Percentiles rank a stretch among this genome's conserved stretches.
Evolutionary conservation across 2,888 invertebrate genomes (phyloP).

Genomic region (Anoplius nigerrimus): DNA sequence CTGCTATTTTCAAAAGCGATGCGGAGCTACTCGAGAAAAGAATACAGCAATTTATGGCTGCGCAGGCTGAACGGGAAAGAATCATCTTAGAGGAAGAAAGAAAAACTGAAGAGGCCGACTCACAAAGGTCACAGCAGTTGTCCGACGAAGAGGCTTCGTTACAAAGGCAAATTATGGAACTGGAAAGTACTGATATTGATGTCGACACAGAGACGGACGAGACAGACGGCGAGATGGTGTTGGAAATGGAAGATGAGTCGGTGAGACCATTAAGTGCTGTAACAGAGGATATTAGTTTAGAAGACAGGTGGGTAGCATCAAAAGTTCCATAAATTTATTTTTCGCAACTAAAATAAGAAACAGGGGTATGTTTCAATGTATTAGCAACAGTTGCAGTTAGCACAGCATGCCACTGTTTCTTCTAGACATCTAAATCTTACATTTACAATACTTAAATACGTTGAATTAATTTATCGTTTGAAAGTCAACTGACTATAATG

Average conservation of each 20-base stretch:
- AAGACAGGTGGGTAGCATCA: slow-evolving; percentile 60
- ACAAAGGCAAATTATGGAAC: slow-evolving; percentile 85
- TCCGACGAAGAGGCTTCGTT: slow-evolving; percentile 86
- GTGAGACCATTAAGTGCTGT: slow-evolving; percentile 46
- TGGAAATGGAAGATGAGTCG: slow-evolving; percentile 74
- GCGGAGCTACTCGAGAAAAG: slow-evolving; percentile 72
- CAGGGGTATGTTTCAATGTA: no score
- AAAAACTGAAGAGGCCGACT: slow-evolving; percentile 82
- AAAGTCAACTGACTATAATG: not conserved
- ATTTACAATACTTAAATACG: not conserved
- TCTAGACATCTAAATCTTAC: no score
- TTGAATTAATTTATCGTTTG: not conserved
- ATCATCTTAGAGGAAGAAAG: slow-evolving; percentile 73
- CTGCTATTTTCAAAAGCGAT: slow-evolving; percentile 72
- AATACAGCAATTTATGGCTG: slow-evolving; percentile 73
- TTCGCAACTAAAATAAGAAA: no score
- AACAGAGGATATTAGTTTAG: slow-evolving; percentile 68
- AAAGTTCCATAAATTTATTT: not conserved
- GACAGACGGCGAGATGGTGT: slow-evolving; percentile 82
- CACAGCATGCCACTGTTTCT: no score
- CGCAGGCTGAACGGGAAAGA: slow-evolving; percentile 72
- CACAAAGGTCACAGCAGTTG: slow-evolving; percentile 80
- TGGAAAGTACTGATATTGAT: slow-evolving; percentile 85
- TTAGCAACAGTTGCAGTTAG: no score
- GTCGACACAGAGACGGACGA: slow-evolving; percentile 90